Conservation (phyloP, 2,113 vertebrate species). For the Lates calcarifer region DNA sequence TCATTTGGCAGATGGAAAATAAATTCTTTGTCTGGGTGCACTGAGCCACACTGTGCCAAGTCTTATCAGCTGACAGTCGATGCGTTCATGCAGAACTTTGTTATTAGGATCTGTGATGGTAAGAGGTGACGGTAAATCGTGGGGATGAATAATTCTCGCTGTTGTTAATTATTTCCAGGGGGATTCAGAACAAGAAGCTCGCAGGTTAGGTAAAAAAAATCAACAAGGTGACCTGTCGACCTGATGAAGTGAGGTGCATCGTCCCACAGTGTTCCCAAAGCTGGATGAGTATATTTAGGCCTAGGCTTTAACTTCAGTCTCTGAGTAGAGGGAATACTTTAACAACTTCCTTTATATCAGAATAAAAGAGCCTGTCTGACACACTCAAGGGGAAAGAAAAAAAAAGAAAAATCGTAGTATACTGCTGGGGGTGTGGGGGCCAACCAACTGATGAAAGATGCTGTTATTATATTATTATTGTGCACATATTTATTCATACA, state of each 20-base stretch:
- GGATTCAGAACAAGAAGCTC: conserved; percentile 30
- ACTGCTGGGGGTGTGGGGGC: too few relatives aligned
- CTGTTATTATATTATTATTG: too few relatives aligned
- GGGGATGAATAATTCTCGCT: conserved; percentile 50
- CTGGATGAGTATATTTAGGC: neutral
- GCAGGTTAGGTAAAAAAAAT: conserved; percentile 1
- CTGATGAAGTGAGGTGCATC: neutral
- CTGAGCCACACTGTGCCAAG: conserved; percentile 36
- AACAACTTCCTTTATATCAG: too few relatives aligned
- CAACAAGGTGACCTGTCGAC: conserved; percentile 37
- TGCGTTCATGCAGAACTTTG: conserved; percentile 62
- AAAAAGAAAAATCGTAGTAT: too few relatives aligned
- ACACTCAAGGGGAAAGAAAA: too few relatives aligned
- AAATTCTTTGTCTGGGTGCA: conserved; percentile 41
- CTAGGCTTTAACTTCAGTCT: neutral
- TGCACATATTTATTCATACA: too few relatives aligned
- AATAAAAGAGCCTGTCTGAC: too few relatives aligned
- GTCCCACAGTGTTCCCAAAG: neutral
- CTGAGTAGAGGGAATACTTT: too few relatives aligned
- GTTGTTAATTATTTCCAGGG: conserved; percentile 63
- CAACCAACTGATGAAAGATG: too few relatives aligned
- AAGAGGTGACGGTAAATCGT: conserved; percentile 29
- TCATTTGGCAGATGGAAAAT: conserved; percentile 39
- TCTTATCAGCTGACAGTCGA: conserved; percentile 48
- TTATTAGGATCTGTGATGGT: conserved; percentile 49